Percentiles rank a stretch among this genome's conserved stretches.
phyloP scores from a whole-genome alignment of 2,113 vertebrate species.

The Orthonyx spaldingii region DNA sequence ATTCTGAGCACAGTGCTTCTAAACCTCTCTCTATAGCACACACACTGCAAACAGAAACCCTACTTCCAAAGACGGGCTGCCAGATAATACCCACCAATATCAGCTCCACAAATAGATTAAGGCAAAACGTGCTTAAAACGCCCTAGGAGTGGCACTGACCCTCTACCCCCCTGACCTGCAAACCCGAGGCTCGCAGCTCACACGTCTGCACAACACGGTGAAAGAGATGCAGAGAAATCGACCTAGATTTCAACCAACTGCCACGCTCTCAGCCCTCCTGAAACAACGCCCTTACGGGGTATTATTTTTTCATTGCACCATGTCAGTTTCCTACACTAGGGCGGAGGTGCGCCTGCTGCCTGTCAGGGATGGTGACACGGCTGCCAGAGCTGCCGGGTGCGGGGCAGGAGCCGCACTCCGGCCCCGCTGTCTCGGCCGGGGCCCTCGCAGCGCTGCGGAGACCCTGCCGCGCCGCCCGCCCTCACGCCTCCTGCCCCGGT shows the following conservation, averaged over 20 bases:
- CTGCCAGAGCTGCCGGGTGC: accelerated
- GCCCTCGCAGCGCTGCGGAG: not conserved
- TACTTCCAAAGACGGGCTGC: accelerated
- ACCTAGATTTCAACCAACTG: too few species aligned
- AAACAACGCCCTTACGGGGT: accelerated
- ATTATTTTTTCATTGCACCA: accelerated
- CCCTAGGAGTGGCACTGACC: accelerated
- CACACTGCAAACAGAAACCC: not conserved
- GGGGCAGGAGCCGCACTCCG: not conserved
- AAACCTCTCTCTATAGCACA: not conserved
- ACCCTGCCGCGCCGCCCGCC: not conserved
- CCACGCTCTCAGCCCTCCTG: not conserved
- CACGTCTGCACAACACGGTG: accelerated
- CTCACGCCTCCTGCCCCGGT: not conserved
- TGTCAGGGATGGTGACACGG: accelerated
- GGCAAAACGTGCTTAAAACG: not conserved
- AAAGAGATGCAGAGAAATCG: not conserved
- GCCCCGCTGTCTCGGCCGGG: not conserved
- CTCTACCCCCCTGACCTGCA: accelerated
- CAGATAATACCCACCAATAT: accelerated
- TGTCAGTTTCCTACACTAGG: accelerated
- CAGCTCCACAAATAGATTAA: not conserved
- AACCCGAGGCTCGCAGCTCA: not conserved
- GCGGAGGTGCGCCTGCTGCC: accelerated
- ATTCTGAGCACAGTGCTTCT: not conserved